A percentile compares a stretch with the other conserved stretches of the same genome.
phyloP scores from a whole-genome alignment of 2,113 vertebrate genomes.

The Apeltes quadracus region DNA sequence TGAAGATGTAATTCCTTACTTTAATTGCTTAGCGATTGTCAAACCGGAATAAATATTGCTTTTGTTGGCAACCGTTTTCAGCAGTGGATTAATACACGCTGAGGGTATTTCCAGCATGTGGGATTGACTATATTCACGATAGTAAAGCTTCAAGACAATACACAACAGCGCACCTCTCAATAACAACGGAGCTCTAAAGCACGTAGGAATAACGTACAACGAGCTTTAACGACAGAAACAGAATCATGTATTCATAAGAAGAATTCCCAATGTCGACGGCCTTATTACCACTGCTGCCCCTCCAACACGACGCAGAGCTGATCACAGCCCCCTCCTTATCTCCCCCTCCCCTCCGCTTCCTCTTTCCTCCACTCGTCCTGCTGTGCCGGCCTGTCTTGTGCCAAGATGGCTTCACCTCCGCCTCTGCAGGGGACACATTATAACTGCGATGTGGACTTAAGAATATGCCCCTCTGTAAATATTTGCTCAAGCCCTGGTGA shows the following conservation, averaged over 20 bases:
- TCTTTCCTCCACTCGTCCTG: conserved; percentile 26
- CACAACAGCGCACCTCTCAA: not conserved
- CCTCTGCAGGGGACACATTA: conserved; percentile 51
- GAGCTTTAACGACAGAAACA: not conserved
- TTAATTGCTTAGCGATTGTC: not conserved
- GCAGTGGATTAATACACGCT: not conserved
- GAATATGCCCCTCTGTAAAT: conserved; percentile 44
- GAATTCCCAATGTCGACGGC: not conserved
- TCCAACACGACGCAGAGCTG: conserved; percentile 6
- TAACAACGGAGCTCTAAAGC: not conserved
- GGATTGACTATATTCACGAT: not conserved
- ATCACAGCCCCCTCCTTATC: conserved; percentile 25
- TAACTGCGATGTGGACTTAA: conserved; percentile 53
- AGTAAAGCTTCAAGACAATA: not conserved
- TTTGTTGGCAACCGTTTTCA: conserved; percentile 14
- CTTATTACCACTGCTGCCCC: not conserved
- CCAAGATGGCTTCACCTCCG: conserved; percentile 56
- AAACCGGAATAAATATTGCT: not conserved
- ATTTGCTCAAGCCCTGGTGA: conserved; percentile 39
- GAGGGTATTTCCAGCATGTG: not conserved
- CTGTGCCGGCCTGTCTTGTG: conserved; percentile 46
- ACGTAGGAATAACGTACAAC: not conserved
- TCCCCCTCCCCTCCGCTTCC: conserved; percentile 36
- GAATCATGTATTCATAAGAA: not conserved
- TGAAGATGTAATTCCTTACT: not conserved